Evolutionary conservation across 2,797 vertebrate species (phyloP).

Genomic region (Schizopygopsis malacanthus): DNA sequence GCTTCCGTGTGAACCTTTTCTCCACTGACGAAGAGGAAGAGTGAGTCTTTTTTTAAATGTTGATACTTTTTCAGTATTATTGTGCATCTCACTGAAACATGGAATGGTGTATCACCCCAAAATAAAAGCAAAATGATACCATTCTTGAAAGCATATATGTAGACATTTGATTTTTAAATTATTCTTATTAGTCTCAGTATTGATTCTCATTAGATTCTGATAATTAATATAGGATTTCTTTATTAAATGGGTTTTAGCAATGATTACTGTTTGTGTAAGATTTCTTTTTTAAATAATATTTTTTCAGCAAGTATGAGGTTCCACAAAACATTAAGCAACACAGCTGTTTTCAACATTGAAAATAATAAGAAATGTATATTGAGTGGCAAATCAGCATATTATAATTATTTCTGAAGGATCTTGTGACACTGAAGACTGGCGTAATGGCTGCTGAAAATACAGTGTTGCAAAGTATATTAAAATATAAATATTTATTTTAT

Average conservation of each 20-base stretch:
- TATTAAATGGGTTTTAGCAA: not conserved
- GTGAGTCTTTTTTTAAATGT: constrained; percentile 74
- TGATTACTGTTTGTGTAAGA: not conserved
- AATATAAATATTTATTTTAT: not conserved
- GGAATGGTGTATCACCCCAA: not conserved
- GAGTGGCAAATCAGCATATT: not conserved
- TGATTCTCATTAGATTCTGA: not conserved
- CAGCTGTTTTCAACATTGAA: not conserved
- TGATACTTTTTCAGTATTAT: too few species aligned
- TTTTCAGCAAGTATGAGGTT: not conserved
- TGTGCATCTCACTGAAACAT: constrained; percentile 8
- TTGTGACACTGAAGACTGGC: not conserved
- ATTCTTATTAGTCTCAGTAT: not conserved
- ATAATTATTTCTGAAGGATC: not conserved
- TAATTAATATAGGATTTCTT: not conserved
- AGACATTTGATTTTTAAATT: not conserved
- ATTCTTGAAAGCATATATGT: not conserved
- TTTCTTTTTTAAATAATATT: not conserved
- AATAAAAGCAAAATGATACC: not conserved
- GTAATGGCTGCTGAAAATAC: not conserved
- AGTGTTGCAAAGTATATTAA: not conserved
- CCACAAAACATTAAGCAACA: not conserved
- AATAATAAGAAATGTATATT: not conserved
- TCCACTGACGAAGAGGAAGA: constrained; percentile 95
- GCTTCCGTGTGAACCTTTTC: constrained; percentile 93